Percentiles rank a stretch among this genome's conserved stretches.
Conservation (phyloP, 2,113 vertebrate genomes). For the Proteles cristata region DNA sequence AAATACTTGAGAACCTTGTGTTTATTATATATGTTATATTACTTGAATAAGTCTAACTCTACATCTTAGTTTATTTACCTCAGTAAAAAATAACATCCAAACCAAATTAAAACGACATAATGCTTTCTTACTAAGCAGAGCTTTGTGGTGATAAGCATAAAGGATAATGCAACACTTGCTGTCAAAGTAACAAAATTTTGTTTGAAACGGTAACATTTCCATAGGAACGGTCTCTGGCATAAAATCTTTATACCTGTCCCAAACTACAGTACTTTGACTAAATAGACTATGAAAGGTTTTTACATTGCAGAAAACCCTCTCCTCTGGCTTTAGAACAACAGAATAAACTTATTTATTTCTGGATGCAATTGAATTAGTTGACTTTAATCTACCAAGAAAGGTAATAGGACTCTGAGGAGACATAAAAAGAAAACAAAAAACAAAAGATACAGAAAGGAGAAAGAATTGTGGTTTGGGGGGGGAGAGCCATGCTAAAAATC, state of each 20-base stretch:
- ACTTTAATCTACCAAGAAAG: neutral
- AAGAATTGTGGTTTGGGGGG: neutral
- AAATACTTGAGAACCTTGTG: neutral
- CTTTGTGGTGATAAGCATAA: neutral
- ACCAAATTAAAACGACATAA: neutral
- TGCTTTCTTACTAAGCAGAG: neutral
- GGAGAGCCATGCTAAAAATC: neutral
- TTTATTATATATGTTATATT: neutral
- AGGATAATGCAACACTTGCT: neutral
- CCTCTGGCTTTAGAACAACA: neutral
- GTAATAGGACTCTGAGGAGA: neutral
- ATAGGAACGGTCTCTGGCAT: neutral
- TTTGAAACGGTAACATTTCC: conserved; percentile 26
- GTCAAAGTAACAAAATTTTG: conserved; percentile 39
- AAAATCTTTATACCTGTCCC: neutral
- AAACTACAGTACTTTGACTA: conserved; percentile 2
- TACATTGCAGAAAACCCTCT: neutral
- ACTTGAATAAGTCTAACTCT: conserved; percentile 16
- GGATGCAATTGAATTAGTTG: neutral
- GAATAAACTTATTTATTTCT: neutral
- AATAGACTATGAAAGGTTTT: neutral
- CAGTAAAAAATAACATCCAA: conserved; percentile 9
- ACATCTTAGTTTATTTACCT: conserved; percentile 16
- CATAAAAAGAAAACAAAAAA: neutral
- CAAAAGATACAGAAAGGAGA: neutral